Conservation (phyloP, 1,140 invertebrate genomes). For the Propsilocerus akamusi region DNA sequence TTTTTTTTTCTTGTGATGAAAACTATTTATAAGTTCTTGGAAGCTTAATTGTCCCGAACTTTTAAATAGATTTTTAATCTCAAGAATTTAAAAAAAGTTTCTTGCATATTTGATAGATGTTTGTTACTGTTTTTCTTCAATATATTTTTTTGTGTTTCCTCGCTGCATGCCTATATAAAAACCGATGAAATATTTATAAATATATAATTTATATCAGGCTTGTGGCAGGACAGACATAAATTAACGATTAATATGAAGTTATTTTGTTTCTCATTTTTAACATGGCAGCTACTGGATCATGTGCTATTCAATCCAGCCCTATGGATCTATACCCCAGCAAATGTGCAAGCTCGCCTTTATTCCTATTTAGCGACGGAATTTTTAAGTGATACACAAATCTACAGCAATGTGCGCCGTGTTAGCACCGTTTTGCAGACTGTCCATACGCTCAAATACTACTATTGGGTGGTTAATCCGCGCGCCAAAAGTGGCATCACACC, state of each 20-base stretch:
- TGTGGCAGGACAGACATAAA: slow-evolving; percentile 20
- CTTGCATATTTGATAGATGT: too few species aligned
- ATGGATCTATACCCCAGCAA: slow-evolving; percentile 94
- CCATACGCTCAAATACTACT: slow-evolving; percentile 97
- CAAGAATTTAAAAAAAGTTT: too few species aligned
- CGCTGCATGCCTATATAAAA: slow-evolving; percentile 12
- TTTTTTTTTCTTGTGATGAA: too few species aligned
- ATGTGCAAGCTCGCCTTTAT: slow-evolving; percentile 91
- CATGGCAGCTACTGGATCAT: slow-evolving; percentile 92
- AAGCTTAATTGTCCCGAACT: too few species aligned
- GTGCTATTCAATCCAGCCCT: slow-evolving; percentile 96
- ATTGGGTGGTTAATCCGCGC: slow-evolving; percentile 93
- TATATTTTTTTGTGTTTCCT: slow-evolving; percentile 4
- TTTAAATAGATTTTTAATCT: too few species aligned
- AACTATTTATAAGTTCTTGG: too few species aligned
- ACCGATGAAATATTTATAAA: neutral
- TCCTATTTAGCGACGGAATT: slow-evolving; percentile 96
- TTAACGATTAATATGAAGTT: slow-evolving; percentile 36
- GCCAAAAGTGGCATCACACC: slow-evolving; percentile 87
- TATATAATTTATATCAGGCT: neutral
- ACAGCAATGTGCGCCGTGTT: slow-evolving; percentile 88
- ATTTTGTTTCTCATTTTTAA: slow-evolving; percentile 58
- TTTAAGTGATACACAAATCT: slow-evolving; percentile 91
- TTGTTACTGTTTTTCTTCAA: too few species aligned
- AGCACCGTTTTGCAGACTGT: slow-evolving; percentile 96